A percentile compares a stretch with the other conserved stretches of the same genome.
These are phyloP conservation scores for Eufriesea mexicana DNA, from an alignment of 1,140 invertebrate species.

Conservation along the genomic window DNA sequence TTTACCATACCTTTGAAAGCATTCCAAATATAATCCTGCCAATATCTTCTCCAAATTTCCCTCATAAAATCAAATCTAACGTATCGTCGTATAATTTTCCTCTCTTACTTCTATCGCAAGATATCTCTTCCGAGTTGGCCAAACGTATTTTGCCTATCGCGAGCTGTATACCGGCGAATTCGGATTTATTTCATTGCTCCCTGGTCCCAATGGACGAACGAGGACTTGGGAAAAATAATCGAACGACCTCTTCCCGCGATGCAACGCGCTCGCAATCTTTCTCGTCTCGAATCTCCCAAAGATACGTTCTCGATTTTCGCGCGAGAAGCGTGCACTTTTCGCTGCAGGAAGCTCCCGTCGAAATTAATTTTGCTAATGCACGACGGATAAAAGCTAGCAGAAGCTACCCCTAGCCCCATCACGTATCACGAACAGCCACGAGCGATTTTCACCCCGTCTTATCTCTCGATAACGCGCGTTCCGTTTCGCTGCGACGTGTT, in stretches of 20 bases:
- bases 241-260: background rate
- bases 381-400: background rate
- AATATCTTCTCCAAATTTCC: too few relatives aligned
- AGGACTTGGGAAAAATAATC: background rate
- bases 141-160: too few relatives aligned
- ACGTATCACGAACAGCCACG: background rate
- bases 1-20: too few relatives aligned
- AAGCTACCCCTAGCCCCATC: background rate
- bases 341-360: background rate
- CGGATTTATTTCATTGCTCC: background rate
- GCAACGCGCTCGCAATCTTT: background rate
- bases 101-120: too few relatives aligned
- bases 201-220: background rate
- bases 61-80: too few relatives aligned
- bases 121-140: too few relatives aligned
- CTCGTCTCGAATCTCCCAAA: background rate
- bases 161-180: background rate
- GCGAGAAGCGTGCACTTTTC: background rate
- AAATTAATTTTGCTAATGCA: conserved; percentile 37
- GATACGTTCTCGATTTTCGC: background rate
- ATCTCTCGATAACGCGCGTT: background rate
- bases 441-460: background rate
- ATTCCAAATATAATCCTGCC: too few relatives aligned
- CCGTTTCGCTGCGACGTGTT: background rate
- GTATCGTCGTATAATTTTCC: too few relatives aligned